These are phyloP conservation scores for Galemys pyrenaicus DNA, from an alignment of 2,113 vertebrate species.

Conservation along the genomic window DNA sequence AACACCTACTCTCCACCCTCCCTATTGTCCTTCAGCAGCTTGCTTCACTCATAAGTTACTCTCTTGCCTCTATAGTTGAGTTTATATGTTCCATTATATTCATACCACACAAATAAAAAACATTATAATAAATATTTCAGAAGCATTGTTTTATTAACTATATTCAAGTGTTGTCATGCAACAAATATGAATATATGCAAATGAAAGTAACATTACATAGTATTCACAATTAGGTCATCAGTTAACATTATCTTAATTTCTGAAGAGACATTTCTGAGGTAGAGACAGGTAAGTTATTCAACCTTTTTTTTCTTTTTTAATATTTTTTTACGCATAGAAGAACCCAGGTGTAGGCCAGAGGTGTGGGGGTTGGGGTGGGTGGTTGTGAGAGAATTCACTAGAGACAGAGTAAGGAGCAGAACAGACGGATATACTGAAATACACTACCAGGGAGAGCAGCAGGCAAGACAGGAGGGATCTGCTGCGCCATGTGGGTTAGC, in stretches of 20 bases:
- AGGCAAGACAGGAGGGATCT: too few species aligned
- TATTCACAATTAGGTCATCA: not conserved
- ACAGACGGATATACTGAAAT: too few species aligned
- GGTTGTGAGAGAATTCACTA: too few species aligned
- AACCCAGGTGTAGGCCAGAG: too few species aligned
- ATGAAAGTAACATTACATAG: not conserved
- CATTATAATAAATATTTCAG: not conserved
- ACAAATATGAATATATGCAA: not conserved
- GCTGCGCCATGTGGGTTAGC: too few species aligned
- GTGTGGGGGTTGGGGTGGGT: too few species aligned
- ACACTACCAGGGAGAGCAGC: too few species aligned
- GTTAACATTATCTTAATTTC: not conserved
- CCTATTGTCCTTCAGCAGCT: not conserved
- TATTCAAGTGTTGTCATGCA: not conserved
- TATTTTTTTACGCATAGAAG: too few species aligned
- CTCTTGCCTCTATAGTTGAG: not conserved
- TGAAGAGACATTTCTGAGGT: not conserved
- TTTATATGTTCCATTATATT: not conserved
- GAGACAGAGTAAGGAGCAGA: too few species aligned
- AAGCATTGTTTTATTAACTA: not conserved
- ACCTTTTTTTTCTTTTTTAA: too few species aligned
- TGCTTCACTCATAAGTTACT: not conserved
- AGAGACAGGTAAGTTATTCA: not conserved
- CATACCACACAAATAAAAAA: not conserved
- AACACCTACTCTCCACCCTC: not conserved